Conservation (phyloP, 2,113 vertebrate species). For the Erythrocercus mccallii region DNA sequence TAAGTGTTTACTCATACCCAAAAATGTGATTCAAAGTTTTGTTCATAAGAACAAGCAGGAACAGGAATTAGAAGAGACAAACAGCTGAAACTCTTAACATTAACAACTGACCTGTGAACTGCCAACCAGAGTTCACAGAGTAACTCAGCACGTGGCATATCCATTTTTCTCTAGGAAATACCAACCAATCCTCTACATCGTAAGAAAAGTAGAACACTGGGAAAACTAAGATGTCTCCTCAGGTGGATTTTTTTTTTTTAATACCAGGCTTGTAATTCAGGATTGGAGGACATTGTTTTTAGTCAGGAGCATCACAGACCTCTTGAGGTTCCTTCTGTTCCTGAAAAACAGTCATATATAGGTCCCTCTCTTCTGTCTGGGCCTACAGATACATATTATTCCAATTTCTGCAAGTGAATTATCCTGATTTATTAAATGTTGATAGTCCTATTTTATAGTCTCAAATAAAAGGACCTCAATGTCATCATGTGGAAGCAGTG, state of each 20-base stretch:
- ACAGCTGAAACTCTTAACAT: background rate
- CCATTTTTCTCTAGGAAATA: background rate
- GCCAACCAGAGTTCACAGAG: background rate
- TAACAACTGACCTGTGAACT: background rate
- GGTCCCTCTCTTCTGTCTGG: background rate
- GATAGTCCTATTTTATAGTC: background rate
- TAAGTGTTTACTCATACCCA: background rate
- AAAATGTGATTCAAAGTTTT: background rate
- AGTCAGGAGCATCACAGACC: background rate
- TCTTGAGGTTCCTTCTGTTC: background rate
- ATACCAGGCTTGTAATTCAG: background rate
- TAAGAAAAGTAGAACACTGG: background rate
- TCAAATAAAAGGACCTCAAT: background rate
- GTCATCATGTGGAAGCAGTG: background rate
- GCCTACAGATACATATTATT: background rate
- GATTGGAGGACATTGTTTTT: background rate
- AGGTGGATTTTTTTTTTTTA: background rate
- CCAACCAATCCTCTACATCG: fast-evolving
- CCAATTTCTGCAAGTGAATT: background rate
- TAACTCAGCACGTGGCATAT: background rate
- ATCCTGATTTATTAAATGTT: background rate
- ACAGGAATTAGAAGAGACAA: background rate
- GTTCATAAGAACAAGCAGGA: background rate
- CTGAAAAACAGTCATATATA: background rate
- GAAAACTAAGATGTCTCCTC: background rate